These are phyloP conservation scores for Tenodera sinensis DNA, from an alignment of 2,888 invertebrate genomes.

Conservation along the genomic window DNA sequence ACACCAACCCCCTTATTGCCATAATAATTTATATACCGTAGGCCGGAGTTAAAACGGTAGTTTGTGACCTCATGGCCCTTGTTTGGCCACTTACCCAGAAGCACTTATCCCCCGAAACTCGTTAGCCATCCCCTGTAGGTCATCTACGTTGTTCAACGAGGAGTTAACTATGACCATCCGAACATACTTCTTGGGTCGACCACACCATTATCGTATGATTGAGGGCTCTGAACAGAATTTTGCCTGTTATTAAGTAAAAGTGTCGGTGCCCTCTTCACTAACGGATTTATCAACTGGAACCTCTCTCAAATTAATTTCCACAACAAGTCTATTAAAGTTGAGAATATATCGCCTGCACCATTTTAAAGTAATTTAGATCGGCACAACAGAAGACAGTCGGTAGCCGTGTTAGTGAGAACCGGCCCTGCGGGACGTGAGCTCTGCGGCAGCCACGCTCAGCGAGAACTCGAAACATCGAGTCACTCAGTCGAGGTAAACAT, in stretches of 20 bases:
- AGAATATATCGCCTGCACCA: neutral
- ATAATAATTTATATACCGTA: too few species aligned
- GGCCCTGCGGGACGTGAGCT: neutral
- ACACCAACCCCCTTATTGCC: too few species aligned
- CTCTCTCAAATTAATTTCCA: constrained; percentile 3
- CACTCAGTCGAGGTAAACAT: too few species aligned
- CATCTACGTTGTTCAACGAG: neutral
- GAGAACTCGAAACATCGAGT: neutral
- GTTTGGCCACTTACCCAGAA: too few species aligned
- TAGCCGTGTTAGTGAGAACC: neutral
- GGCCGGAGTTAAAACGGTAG: too few species aligned
- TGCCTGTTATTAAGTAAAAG: neutral
- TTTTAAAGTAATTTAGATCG: constrained; percentile 4
- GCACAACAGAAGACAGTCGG: neutral
- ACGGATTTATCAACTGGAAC: neutral
- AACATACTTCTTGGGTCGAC: neutral
- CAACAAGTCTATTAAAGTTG: neutral
- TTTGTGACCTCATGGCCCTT: too few species aligned
- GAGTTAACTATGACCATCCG: neutral
- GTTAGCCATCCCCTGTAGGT: neutral
- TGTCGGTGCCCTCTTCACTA: neutral
- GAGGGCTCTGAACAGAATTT: neutral
- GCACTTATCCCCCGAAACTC: too few species aligned
- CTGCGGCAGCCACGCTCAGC: neutral
- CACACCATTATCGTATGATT: neutral